phyloP scores from a whole-genome alignment of 2,797 vertebrate species.

The Onychomys leucogaster region DNA sequence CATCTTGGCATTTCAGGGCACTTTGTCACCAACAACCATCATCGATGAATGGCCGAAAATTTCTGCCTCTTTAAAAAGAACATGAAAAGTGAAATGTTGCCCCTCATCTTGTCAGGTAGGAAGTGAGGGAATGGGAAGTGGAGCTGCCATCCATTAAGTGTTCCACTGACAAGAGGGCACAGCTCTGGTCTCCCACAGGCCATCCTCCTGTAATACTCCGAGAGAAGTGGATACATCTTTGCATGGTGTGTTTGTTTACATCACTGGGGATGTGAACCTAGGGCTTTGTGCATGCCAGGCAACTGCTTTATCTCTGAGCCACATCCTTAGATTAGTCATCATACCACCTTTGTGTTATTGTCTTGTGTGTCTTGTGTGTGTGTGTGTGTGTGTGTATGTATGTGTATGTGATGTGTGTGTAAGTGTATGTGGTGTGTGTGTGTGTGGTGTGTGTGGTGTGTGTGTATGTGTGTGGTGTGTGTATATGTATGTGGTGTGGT shows the following conservation, averaged over 20 bases:
- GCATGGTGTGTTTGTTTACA: accelerated
- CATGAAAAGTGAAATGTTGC: background rate
- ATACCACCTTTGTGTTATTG: background rate
- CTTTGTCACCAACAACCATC: background rate
- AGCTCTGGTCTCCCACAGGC: background rate
- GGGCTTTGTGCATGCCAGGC: background rate
- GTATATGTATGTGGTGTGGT: background rate
- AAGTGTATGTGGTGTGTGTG: background rate
- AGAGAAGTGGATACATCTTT: accelerated
- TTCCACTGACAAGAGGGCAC: background rate
- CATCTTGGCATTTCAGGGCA: background rate
- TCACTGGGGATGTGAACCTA: background rate
- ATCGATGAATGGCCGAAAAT: background rate
- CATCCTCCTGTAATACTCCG: background rate
- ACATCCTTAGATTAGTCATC: background rate
- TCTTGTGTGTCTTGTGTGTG: background rate
- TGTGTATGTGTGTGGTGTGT: background rate
- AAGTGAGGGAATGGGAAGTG: background rate
- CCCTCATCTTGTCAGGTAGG: background rate
- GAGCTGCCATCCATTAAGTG: background rate
- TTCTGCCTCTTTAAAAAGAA: slow-evolving; percentile 23
- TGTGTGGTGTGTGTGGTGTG: background rate
- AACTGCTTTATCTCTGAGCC: background rate
- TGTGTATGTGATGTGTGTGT: background rate
- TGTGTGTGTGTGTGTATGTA: background rate